Evolutionary conservation across 2,797 vertebrate species (phyloP).

Genomic region (Sciaenops ocellatus): DNA sequence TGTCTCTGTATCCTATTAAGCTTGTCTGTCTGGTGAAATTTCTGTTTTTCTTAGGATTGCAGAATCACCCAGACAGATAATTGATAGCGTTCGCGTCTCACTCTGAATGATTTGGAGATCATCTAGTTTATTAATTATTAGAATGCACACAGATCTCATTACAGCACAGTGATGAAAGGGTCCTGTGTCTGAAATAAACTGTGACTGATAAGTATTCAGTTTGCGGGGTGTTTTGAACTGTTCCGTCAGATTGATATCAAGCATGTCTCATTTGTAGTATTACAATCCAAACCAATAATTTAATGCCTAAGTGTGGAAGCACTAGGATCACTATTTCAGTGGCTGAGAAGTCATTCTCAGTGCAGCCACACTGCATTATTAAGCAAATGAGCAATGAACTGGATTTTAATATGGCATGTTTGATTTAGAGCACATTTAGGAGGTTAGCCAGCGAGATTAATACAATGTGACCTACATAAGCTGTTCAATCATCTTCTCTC

Average conservation of each 20-base stretch:
- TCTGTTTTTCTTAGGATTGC: slow-evolving; percentile 53
- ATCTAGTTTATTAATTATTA: slow-evolving; percentile 65
- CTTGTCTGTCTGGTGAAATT: slow-evolving; percentile 49
- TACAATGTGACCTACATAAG: slow-evolving; percentile 84
- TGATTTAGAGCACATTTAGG: slow-evolving; percentile 76
- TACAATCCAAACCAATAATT: slow-evolving; percentile 59
- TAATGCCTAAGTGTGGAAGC: slow-evolving; percentile 45
- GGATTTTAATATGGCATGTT: slow-evolving; percentile 77
- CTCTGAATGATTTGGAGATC: slow-evolving; percentile 46
- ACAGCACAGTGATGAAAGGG: slow-evolving; percentile 61
- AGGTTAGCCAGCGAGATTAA: slow-evolving; percentile 74
- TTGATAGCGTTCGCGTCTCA: slow-evolving; percentile 57
- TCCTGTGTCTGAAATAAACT: slow-evolving; percentile 58
- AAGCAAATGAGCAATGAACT: slow-evolving; percentile 70
- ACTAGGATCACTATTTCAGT: slow-evolving; percentile 39
- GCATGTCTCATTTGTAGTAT: slow-evolving; percentile 56
- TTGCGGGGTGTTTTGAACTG: slow-evolving; percentile 54
- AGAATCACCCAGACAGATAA: slow-evolving; percentile 52
- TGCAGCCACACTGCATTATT: slow-evolving; percentile 60
- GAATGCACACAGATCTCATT: slow-evolving; percentile 61
- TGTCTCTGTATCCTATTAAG: slow-evolving; percentile 46
- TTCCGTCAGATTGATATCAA: slow-evolving; percentile 60
- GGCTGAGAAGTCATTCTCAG: slow-evolving; percentile 47
- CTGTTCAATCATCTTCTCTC: slow-evolving; percentile 72
- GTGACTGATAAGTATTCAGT: slow-evolving; percentile 65